A percentile compares a stretch with the other conserved stretches of the same genome.
Conservation (phyloP, 2,888 invertebrate species). For the Chymomyza caudatula region DNA sequence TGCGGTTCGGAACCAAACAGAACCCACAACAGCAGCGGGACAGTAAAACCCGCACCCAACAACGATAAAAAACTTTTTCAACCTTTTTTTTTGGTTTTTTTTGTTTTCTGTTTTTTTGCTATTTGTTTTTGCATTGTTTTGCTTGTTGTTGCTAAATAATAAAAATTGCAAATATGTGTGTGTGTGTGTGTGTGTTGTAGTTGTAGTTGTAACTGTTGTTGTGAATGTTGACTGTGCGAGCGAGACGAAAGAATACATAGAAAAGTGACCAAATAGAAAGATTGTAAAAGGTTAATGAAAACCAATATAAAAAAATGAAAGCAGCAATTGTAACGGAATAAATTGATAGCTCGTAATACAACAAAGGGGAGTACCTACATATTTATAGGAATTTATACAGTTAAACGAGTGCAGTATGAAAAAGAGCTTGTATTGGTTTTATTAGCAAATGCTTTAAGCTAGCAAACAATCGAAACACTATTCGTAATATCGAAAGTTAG, state of each 20-base stretch:
- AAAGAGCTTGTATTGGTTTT: not conserved
- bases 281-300: not conserved
- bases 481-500: too few relatives aligned
- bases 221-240: too few relatives aligned
- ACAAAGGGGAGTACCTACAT: not conserved
- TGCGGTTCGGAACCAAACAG: constrained; percentile 6
- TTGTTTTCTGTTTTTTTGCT: not conserved
- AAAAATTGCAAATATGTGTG: not conserved
- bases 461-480: too few relatives aligned
- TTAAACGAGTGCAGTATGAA: not conserved
- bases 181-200: constrained; percentile 14
- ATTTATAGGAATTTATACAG: not conserved
- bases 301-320: not conserved
- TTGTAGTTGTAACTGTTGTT: too few relatives aligned
- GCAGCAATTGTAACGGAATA: not conserved
- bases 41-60: constrained; percentile 5
- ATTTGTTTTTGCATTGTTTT: not conserved
- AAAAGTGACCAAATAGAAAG: constrained; percentile 1
- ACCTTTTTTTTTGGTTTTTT: not conserved
- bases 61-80: constrained; percentile 40
- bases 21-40: not conserved
- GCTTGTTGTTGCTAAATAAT: not conserved
- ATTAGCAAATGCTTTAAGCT: not conserved
- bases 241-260: constrained; percentile 11
- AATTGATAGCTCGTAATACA: not conserved